Evolutionary conservation across 1,140 invertebrate genomes (phyloP).

Genomic region (Dendroctonus valens): DNA sequence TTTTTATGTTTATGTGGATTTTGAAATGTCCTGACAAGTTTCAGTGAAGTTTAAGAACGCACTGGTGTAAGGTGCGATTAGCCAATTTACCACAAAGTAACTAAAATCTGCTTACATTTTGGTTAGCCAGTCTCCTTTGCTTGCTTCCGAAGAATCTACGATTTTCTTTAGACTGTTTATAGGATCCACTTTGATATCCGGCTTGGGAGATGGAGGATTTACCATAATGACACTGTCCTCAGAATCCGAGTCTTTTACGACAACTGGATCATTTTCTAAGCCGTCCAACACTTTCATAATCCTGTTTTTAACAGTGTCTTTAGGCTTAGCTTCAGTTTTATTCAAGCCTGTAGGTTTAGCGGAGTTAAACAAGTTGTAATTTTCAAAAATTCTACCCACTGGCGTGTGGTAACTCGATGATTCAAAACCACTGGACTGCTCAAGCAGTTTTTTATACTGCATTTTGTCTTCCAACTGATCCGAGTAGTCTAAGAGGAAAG

Average conservation of each 20-base stretch:
- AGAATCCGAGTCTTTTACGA: slow-evolving; percentile 47
- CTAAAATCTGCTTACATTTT: slow-evolving; percentile 41
- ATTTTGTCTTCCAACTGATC: slow-evolving; percentile 45
- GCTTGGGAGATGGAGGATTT: slow-evolving; percentile 45
- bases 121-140: slow-evolving; percentile 41
- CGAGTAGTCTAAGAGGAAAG: slow-evolving; percentile 38
- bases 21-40: too few relatives aligned
- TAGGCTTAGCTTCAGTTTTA: slow-evolving; percentile 30
- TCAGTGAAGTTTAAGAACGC: too few relatives aligned
- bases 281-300: slow-evolving; percentile 46
- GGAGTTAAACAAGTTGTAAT: background rate
- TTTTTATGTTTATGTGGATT: background rate
- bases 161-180: slow-evolving; percentile 46
- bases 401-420: slow-evolving; percentile 42
- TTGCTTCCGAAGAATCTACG: slow-evolving; percentile 39
- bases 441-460: slow-evolving; percentile 44
- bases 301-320: slow-evolving; percentile 41
- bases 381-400: slow-evolving; percentile 35
- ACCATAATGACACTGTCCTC: slow-evolving; percentile 43
- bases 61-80: too few relatives aligned
- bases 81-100: too few relatives aligned
- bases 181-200: slow-evolving; percentile 45
- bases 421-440: slow-evolving; percentile 28
- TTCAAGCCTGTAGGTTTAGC: background rate
- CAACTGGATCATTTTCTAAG: slow-evolving; percentile 41